Percentiles rank a stretch among this genome's conserved stretches.
These are phyloP conservation scores for Drosophila varians DNA, from an alignment of 1,140 invertebrate species.

Conservation along the genomic window DNA sequence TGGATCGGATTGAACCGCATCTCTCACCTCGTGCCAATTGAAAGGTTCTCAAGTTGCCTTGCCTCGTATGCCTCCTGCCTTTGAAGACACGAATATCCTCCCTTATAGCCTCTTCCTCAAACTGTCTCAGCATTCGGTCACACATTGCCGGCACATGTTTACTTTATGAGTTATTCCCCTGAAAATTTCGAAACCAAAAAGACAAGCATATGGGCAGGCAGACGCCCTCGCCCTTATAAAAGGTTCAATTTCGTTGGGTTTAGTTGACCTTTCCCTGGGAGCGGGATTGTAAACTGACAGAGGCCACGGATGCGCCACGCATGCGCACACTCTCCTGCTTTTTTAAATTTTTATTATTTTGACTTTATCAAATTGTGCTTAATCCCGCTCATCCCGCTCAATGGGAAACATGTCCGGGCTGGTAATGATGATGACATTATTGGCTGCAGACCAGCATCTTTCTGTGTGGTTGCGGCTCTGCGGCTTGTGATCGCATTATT, in stretches of 20 bases:
- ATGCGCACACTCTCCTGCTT: slow-evolving; percentile 37
- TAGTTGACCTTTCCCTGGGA: slow-evolving; percentile 55
- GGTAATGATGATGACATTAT: slow-evolving; percentile 69
- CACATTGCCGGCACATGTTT: slow-evolving; percentile 69
- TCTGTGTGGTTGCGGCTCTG: slow-evolving; percentile 46
- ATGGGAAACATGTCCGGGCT: slow-evolving; percentile 61
- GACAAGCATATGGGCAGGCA: slow-evolving; percentile 51
- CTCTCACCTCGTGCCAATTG: slow-evolving; percentile 33
- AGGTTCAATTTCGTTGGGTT: slow-evolving; percentile 68
- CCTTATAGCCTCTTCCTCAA: background rate
- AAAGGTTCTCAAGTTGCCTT: slow-evolving; percentile 30
- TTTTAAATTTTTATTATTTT: slow-evolving; percentile 72
- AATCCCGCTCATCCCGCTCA: slow-evolving; percentile 60
- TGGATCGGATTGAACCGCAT: slow-evolving; percentile 17
- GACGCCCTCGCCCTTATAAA: slow-evolving; percentile 64
- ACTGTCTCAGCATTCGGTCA: slow-evolving; percentile 43
- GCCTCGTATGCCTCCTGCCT: slow-evolving; percentile 14
- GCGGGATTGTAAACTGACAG: slow-evolving; percentile 37
- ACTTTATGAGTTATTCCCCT: slow-evolving; percentile 54
- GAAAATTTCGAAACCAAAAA: slow-evolving; percentile 54
- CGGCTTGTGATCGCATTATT: slow-evolving; percentile 9
- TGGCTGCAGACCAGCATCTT: slow-evolving; percentile 65
- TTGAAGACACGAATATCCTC: slow-evolving; percentile 5
- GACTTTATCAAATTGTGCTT: slow-evolving; percentile 55
- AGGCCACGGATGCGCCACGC: slow-evolving; percentile 45